Base-by-base conservation (phyloP, 1,140 invertebrate genomes). In the Lamellibrachia luymesi region DNA sequence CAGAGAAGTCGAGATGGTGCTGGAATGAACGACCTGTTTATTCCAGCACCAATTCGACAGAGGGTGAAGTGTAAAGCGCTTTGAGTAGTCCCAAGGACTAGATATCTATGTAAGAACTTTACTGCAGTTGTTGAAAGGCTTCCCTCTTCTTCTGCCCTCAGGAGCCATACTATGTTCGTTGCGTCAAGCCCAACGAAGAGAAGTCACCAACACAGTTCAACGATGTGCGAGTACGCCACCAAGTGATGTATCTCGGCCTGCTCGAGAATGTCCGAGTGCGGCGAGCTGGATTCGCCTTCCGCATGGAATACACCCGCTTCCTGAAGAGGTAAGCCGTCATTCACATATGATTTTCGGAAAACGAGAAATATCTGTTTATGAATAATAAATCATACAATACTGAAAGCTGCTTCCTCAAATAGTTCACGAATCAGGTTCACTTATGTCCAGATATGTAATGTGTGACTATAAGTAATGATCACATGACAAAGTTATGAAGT, bases 91-190 rank as follows among this genome's bases (percentile, higher is more conserved):
- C 38, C 38, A 38, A 38, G 38, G 38, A 38, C 38, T 38, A 38
- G 38, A 38, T 38, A 38, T 38, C 38, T 38, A 38, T 38, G 38
- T 38, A 38, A 38, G 38, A 38, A 38, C 38, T 38, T 38, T 22
- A 80, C 17, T 80, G 52, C 52, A 6, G 52, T 13, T 56, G 52
- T 80, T 17, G 7, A 80, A 80, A 22, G 7, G 13, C 64, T 38
- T 38, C 13, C 17, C 8, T 80, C 13, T 80, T 80, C 13, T 56
- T 13, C 52, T 22, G 4, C 49, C 7, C 93, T 50, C 91, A 96
- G 97, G 98, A 99, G 95, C 98, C 99, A 1, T 99, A 98, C 96
- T 99, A 99, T 96, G 98, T 99, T n/a, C 97, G 99, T 91, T 99
- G 98, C 95, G 94, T 99, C 94, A 99, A 99, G 96, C 98, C 99